phyloP scores from a whole-genome alignment of 2,113 vertebrate genomes.

The Pipa parva region DNA sequence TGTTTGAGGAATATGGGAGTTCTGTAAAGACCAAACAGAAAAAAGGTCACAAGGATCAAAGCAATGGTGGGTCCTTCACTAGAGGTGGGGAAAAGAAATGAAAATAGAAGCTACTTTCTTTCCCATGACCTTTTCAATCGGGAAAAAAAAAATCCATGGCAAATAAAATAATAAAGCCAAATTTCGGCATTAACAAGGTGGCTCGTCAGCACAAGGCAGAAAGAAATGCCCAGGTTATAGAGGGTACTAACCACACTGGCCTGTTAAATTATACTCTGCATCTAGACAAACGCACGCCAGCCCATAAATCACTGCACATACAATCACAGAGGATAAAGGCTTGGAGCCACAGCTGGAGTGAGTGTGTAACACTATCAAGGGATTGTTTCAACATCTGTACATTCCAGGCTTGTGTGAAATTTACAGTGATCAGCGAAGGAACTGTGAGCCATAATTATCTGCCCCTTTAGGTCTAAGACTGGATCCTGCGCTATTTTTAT shows the following conservation, averaged over 20 bases:
- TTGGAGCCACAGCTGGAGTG: not conserved
- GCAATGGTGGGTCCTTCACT: not conserved
- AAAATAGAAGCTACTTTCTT: not conserved
- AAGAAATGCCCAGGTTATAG: not conserved
- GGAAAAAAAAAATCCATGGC: not conserved
- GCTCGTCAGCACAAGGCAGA: not conserved
- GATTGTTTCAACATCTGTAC: conserved; percentile 2
- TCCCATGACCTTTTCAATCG: not conserved
- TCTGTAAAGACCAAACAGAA: not conserved
- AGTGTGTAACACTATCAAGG: conserved; percentile 1
- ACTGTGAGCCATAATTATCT: not conserved
- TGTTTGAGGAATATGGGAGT: not conserved
- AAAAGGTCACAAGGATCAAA: not conserved
- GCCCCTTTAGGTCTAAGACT: not conserved
- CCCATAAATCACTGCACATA: not conserved
- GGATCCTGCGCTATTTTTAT: not conserved
- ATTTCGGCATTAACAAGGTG: not conserved
- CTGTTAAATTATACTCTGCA: not conserved
- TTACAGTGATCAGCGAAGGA: not conserved
- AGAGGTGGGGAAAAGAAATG: not conserved
- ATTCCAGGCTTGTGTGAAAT: not conserved
- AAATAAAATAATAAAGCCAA: not conserved
- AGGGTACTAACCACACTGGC: not conserved
- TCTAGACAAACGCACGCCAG: not conserved
- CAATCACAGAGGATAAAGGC: not conserved